Percentiles rank a stretch among this genome's conserved stretches.
Evolutionary conservation across 92 coral and sea anemone genomes (phyloP).

Genomic region (Parazoanthus darwini): DNA sequence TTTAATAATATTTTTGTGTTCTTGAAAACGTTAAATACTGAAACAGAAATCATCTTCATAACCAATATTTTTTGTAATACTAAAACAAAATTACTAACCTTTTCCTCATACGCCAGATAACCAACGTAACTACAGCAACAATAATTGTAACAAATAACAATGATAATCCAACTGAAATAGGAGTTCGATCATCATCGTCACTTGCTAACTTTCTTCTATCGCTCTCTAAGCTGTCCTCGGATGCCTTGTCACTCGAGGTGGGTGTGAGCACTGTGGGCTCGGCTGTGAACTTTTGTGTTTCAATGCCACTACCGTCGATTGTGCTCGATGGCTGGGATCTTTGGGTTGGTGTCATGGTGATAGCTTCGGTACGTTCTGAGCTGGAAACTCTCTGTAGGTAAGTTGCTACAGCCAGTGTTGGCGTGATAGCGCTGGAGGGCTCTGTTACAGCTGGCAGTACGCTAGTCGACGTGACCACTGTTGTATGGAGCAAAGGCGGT

Average conservation of each 20-base stretch:
- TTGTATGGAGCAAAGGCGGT: background rate
- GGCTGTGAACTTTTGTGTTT: background rate
- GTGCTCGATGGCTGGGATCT: background rate
- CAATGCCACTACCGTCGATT: background rate
- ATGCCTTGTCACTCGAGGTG: background rate
- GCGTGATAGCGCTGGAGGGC: background rate
- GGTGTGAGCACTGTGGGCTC: background rate
- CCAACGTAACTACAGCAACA: background rate
- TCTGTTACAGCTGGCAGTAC: background rate
- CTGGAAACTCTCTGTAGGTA: background rate
- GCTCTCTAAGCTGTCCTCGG: background rate
- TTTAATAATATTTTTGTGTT: too few species aligned
- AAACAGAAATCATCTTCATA: too few species aligned
- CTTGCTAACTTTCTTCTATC: background rate
- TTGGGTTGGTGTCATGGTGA: background rate
- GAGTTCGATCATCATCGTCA: background rate
- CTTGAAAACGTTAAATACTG: too few species aligned
- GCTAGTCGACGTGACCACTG: conserved; percentile 1
- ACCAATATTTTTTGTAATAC: too few species aligned
- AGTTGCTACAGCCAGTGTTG: background rate
- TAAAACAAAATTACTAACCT: conserved; percentile 3
- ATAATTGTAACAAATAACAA: background rate
- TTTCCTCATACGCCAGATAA: conserved; percentile 21
- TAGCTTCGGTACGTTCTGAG: background rate
- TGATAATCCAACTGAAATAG: conserved; percentile 7